These are phyloP conservation scores for Melanotaenia boesemani DNA, from an alignment of 2,797 vertebrate species.

Conservation along the genomic window DNA sequence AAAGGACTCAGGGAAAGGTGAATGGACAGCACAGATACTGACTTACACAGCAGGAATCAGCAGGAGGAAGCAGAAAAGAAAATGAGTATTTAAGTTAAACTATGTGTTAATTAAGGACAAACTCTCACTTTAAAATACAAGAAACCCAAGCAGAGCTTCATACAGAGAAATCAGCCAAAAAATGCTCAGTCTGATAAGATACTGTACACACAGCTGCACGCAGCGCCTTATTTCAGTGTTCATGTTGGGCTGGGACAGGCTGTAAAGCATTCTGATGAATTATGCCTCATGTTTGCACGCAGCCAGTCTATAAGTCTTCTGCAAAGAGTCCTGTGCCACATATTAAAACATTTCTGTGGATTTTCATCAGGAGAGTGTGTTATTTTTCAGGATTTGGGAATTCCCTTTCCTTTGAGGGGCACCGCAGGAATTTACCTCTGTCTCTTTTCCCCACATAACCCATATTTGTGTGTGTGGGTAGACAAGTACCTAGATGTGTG, in stretches of 20 bases:
- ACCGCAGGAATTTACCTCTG: slow-evolving; percentile 89
- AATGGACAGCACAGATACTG: neutral
- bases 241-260: slow-evolving; percentile 38
- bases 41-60: neutral
- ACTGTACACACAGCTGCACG: slow-evolving; percentile 41
- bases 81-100: slow-evolving; percentile 2
- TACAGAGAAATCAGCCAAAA: slow-evolving; percentile 17
- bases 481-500: slow-evolving; percentile 20
- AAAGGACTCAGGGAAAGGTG: neutral
- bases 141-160: slow-evolving; percentile 22
- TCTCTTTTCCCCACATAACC: slow-evolving; percentile 81
- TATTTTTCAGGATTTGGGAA: slow-evolving; percentile 80
- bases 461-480: slow-evolving; percentile 71
- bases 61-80: neutral
- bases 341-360: slow-evolving; percentile 80
- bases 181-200: slow-evolving; percentile 32
- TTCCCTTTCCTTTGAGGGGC: slow-evolving; percentile 86
- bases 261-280: slow-evolving; percentile 48
- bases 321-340: slow-evolving; percentile 66
- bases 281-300: slow-evolving; percentile 44
- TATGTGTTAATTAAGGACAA: slow-evolving; percentile 1
- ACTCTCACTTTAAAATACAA: slow-evolving; percentile 47
- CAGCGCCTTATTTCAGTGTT: slow-evolving; percentile 51
- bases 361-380: slow-evolving; percentile 75
- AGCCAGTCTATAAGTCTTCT: slow-evolving; percentile 48